Conservation (phyloP, 1,140 invertebrate genomes). For the Archegozetes longisetosus region DNA sequence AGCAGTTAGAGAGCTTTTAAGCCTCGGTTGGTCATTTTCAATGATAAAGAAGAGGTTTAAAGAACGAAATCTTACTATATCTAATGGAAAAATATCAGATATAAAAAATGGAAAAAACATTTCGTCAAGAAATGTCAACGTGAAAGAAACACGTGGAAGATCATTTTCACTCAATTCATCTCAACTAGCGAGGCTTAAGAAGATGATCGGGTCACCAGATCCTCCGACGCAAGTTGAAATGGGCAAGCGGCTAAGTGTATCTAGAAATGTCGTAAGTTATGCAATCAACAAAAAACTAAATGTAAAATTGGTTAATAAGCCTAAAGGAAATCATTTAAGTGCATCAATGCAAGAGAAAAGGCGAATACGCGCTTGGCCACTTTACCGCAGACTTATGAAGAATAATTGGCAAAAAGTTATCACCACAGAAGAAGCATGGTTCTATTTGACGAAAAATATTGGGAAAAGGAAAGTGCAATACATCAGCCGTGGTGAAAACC, state of each 20-base stretch:
- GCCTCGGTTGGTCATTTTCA: not conserved
- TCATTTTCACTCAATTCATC: not conserved
- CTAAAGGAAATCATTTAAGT: too few species aligned
- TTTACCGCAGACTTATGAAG: too few species aligned
- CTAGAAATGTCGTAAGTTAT: not conserved
- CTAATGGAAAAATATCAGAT: not conserved
- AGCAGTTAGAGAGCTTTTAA: too few species aligned
- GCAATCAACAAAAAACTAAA: not conserved
- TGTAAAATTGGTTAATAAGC: not conserved
- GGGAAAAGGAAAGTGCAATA: slow-evolving; percentile 2
- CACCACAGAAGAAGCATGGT: not conserved
- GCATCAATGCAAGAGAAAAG: too few species aligned
- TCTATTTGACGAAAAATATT: not conserved
- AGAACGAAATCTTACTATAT: not conserved
- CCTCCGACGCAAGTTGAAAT: not conserved
- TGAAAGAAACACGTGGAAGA: not conserved
- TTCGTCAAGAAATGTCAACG: not conserved
- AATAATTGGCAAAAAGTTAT: too few species aligned
- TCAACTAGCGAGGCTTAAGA: not conserved
- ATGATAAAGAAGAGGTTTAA: not conserved
- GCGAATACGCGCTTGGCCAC: too few species aligned
- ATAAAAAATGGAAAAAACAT: not conserved
- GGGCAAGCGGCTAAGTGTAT: not conserved
- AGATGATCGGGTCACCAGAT: not conserved
- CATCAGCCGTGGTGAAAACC: not conserved